These are phyloP conservation scores for Armadillidium nasatum DNA, from an alignment of 1,140 invertebrate genomes.

Conservation along the genomic window DNA sequence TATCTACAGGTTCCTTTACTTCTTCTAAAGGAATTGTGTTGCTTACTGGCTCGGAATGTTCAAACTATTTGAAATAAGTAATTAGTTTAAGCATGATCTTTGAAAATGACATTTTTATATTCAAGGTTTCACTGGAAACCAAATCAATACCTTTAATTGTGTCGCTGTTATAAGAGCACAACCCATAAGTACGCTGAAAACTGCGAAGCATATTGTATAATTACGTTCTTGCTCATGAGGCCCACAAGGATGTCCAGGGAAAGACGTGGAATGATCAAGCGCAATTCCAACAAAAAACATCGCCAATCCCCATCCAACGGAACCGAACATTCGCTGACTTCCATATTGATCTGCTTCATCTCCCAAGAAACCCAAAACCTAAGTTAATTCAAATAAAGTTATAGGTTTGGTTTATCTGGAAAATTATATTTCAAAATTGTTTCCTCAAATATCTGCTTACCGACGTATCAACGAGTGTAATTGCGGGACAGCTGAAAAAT, in stretches of 20 bases:
- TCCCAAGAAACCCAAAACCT: constrained; percentile 71
- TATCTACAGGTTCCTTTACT: constrained; percentile 36
- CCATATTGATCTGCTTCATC: constrained; percentile 88
- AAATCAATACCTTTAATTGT: constrained; percentile 55
- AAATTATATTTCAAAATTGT: too few species aligned
- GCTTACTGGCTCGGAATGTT: constrained; percentile 32
- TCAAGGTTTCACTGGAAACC: background rate
- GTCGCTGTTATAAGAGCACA: constrained; percentile 89
- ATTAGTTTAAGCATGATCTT: background rate
- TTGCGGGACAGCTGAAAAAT: constrained; percentile 94
- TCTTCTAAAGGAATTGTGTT: constrained; percentile 30
- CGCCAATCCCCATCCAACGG: constrained; percentile 92
- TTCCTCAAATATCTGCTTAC: constrained; percentile 51
- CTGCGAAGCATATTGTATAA: constrained; percentile 97
- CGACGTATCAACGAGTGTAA: constrained; percentile 92
- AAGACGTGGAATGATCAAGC: constrained; percentile 86
- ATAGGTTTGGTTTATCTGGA: too few species aligned
- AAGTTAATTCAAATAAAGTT: background rate
- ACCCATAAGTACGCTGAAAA: constrained; percentile 94
- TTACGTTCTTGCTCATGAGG: constrained; percentile 87
- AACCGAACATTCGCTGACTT: constrained; percentile 96
- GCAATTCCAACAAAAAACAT: constrained; percentile 99
- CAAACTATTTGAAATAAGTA: constrained; percentile 29
- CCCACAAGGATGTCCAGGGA: constrained; percentile 82
- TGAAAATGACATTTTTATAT: background rate